Evolutionary conservation across 1,140 invertebrate species (phyloP), one percentile per base, ranked within the genome.

Genomic region (Platyura marginata): DNA sequence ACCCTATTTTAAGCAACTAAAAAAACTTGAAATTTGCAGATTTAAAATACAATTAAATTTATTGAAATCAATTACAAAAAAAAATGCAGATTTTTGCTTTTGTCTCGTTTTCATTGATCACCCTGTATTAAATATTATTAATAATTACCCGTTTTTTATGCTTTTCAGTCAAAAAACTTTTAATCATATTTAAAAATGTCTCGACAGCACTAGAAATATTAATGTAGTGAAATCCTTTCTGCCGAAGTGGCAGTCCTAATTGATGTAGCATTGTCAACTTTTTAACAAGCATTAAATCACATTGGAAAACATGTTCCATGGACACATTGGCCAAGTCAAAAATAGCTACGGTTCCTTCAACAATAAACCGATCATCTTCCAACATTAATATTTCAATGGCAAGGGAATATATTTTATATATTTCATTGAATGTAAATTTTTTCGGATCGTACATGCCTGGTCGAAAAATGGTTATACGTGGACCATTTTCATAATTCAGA

Each of bases 201-300:
- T 70, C 66, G 47, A 71, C 68, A 0, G 59, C n/a, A n/a, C n/a
- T 62, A 0, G 66, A 63, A 25, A 62, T 55, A 50, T 72, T 67
- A n/a, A 73, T 53, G 44, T 67, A 66, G 48, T 72, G 66, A 25
- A 71, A 60, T 9, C 61, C 64, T 45, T 72, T 69, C 4, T 66
- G 64, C 42, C 68, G 55, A 32, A 68, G 57, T 3, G 69, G 70
- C 51, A 64, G 66, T 3, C 62, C 71, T 43, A 70, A 68, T 55
- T 73, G 52, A 1, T 55, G 54, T 1, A 61, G 42, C 3, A 57
- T 56, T 0, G 55, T 54, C 40, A 72, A 51, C 48, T 71, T 72
- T 48, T 66, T 70, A 10, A 71, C 49, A 29, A 65, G 45, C 2
- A 57, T 55, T 1, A 66, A 65, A 45, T 59, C 69, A 13, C 63